Base-by-base conservation (phyloP, 2,797 vertebrate genomes). In the Propithecus deckenii region DNA sequence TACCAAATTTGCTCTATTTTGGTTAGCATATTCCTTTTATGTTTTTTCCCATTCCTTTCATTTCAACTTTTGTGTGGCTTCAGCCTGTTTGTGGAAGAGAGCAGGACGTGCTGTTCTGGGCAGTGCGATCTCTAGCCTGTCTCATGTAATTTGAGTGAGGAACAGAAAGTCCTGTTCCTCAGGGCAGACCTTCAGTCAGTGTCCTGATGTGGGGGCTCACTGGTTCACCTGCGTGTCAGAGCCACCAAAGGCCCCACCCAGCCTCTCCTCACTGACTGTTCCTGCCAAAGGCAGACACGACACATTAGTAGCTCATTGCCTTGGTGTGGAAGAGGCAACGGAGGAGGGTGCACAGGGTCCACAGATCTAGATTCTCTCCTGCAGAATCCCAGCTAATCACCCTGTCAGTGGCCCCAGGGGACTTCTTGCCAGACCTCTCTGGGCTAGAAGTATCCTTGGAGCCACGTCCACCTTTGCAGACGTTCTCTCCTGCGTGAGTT, bases 31-130 rank as follows among this genome's bases (percentile, higher is more conserved):
- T 97, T 97, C 57, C 43, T 97, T 96, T 95, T 83, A 96, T 86
- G 96, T 74, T 43, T 93, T 93, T 97, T 92, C 38, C 74, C 91
- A 80, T 80, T 96, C 59, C 75, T 95, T 97, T 97, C 90, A 89
- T 86, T 95, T 95, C 96, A 97, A 76, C 0, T 18, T 94, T 52
- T 55, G 9, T 46, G 48, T 92, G 46, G 89, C 89, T 97, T 84
- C 35, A 2, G 38, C 25, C 63, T 79, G 28, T 48, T 94, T 94
- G 38, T 28, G 35, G 32, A 41, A 69, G 48, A 90, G 20, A 67
- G 80, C 63, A 48, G 67, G 76, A 96, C 90, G 23, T n/a, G 50
- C 38, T 25, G 72, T 97, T 97, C 97, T 59, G 65, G 50, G 72
- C 85, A 86, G 11, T 74, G n/a, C 72, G 74, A 96, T 89, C 91